phyloP scores from a whole-genome alignment of 2,888 invertebrate genomes.

The Heteropelma amictum region DNA sequence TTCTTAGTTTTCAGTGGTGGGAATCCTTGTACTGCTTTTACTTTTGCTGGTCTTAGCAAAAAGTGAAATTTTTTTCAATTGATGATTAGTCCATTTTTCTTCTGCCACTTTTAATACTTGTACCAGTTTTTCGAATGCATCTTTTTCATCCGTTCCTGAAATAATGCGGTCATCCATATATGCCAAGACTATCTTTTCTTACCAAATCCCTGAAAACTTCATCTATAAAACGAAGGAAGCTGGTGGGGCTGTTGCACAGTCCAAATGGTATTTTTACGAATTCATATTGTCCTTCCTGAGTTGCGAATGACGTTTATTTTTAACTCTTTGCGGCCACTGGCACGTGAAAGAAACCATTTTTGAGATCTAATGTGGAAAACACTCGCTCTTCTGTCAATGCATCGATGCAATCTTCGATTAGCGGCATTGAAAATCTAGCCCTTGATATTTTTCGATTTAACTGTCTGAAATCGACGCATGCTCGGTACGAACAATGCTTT shows the following conservation, averaged over 20 bases:
- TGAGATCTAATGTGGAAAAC: conserved; percentile 59
- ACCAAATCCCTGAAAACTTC: conserved; percentile 44
- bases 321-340: conserved; percentile 51
- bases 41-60: conserved; percentile 28
- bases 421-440: conserved; percentile 58
- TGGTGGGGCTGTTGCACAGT: conserved; percentile 41
- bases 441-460: conserved; percentile 56
- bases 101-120: conserved; percentile 12
- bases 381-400: conserved; percentile 40
- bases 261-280: conserved; percentile 55
- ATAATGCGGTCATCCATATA: conserved; percentile 53
- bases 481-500: conserved; percentile 54
- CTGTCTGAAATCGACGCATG: conserved; percentile 60
- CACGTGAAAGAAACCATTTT: conserved; percentile 61
- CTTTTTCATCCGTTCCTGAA: too few relatives aligned
- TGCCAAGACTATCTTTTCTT: conserved; percentile 6
- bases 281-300: conserved; percentile 55
- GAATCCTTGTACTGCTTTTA: conserved; percentile 53
- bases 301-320: conserved; percentile 60
- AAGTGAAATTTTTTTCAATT: conserved; percentile 35
- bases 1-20: conserved; percentile 35
- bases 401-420: conserved; percentile 60
- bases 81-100: conserved; percentile 18
- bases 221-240: conserved; percentile 46
- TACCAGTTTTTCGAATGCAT: too few relatives aligned